phyloP scores from a whole-genome alignment of 2,888 invertebrate genomes.

The Amblyjoppa fuscipennis region DNA sequence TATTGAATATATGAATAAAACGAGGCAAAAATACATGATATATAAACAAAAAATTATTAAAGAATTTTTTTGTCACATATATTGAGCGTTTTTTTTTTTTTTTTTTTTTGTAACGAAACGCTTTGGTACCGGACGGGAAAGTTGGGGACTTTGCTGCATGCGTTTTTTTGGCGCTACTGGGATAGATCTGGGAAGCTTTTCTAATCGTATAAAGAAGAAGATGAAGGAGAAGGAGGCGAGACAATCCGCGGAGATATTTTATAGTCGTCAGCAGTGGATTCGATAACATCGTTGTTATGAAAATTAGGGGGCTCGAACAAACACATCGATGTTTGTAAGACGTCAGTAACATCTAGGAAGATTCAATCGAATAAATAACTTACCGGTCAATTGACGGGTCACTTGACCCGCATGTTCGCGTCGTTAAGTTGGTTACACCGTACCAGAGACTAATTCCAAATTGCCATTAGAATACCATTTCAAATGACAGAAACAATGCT shows the following conservation, averaged over 20 bases:
- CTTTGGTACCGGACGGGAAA: neutral
- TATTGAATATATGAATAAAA: constrained; percentile 67
- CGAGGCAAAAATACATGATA: constrained; percentile 57
- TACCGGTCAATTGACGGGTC: no score
- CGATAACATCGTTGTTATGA: no score
- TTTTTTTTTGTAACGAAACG: neutral
- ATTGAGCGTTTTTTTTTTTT: constrained; percentile 1
- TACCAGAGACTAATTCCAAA: neutral
- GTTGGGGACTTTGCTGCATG: neutral
- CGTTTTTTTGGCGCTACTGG: neutral
- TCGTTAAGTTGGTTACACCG: neutral
- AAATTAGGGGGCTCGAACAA: no score
- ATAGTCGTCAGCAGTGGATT: no score
- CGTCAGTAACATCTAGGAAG: no score
- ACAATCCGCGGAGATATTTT: neutral
- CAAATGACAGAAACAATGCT: neutral
- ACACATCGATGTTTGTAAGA: no score
- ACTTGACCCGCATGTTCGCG: neutral
- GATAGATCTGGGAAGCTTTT: neutral
- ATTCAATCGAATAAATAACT: no score
- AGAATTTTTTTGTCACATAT: constrained; percentile 12
- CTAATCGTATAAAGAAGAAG: neutral
- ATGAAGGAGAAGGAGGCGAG: neutral
- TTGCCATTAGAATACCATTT: neutral
- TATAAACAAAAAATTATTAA: constrained; percentile 34